phyloP scores from a whole-genome alignment of 1,140 invertebrate species.

The Caligus rogercresseyi region DNA sequence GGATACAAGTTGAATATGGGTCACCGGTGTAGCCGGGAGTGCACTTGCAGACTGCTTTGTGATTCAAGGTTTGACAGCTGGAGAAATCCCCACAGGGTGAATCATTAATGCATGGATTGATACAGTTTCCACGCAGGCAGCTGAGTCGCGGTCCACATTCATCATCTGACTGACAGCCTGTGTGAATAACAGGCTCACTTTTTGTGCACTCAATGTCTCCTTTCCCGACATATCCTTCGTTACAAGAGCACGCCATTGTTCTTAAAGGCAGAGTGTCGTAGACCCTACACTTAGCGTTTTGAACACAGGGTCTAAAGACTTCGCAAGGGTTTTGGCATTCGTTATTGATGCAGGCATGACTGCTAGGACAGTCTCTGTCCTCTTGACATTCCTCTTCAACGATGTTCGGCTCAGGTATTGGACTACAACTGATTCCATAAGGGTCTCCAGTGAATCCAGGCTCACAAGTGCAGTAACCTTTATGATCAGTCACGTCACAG shows the following conservation, averaged over 20 bases:
- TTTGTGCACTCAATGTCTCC: conserved; percentile 50
- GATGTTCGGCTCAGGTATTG: background rate
- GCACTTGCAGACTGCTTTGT: conserved; percentile 27
- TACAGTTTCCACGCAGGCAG: conserved; percentile 27
- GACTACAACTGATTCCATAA: conserved; percentile 27
- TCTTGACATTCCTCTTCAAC: conserved; percentile 49
- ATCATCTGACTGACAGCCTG: conserved; percentile 50
- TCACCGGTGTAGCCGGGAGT: conserved; percentile 26
- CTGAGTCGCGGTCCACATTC: conserved; percentile 44
- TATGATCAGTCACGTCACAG: conserved; percentile 38
- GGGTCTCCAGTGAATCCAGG: conserved; percentile 62
- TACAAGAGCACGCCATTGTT: conserved; percentile 72
- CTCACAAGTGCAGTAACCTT: conserved; percentile 37
- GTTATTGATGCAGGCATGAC: conserved; percentile 28
- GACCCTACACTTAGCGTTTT: conserved; percentile 58
- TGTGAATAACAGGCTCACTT: conserved; percentile 10
- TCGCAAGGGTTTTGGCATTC: conserved; percentile 41
- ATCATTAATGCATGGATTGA: conserved; percentile 30
- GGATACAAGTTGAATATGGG: conserved; percentile 24
- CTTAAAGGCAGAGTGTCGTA: conserved; percentile 56
- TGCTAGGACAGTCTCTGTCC: conserved; percentile 68
- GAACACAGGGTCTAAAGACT: conserved; percentile 52
- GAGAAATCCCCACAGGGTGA: conserved; percentile 27
- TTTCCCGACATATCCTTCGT: conserved; percentile 43
- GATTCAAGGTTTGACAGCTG: conserved; percentile 26